Evolutionary conservation across 2,113 vertebrate genomes (phyloP), one percentile per base, ranked within the genome.

Genomic region (Corvus hawaiiensis): DNA sequence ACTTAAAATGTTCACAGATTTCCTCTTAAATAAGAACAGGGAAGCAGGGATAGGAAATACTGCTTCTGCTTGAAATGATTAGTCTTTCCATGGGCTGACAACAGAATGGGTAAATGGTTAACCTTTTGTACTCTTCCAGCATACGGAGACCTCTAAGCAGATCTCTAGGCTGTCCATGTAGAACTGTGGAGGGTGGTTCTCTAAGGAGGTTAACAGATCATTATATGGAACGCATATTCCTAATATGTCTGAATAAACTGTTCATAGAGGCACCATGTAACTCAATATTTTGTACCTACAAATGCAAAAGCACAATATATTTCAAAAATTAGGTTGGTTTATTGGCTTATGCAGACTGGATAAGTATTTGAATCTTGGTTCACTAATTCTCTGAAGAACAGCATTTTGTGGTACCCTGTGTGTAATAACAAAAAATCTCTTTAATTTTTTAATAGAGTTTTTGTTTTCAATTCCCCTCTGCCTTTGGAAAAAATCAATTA

Each of bases 211-310:
- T 75, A 41, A 77, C 41, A 62, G 41, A 49, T 58, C 14, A 22
- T 67, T 76, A 28, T 17, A 56, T 11, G 26, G 43, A 55, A 92
- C 28, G 5, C 72, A 7, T 21, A 59, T 80, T 84, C 92, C 41
- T 76, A 59, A 55, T 49, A 64, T 37, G 13, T 24, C 10, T 90
- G 39, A 58, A 48, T 67, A 77, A 64, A 28, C 16, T 74, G 96
- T 90, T 87, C 63, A 79, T 49, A 72, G 63, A 80, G 62, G 51
- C 49, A 84, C 92, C 68, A 72, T 61, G 44, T 73, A 95, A 71
- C 8, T 85, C 87, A 97, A 37, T 91, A 84, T 90, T 84, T 86
- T 84, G 71, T 87, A 87, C 69, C 97, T 85, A 88, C 0, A 97
- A 84, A 51, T 56, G 72, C 37, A 93, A 56, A 89, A 91, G 27